Base-by-base conservation (phyloP, 2,888 invertebrate species). In the Corythucha ciliata region DNA sequence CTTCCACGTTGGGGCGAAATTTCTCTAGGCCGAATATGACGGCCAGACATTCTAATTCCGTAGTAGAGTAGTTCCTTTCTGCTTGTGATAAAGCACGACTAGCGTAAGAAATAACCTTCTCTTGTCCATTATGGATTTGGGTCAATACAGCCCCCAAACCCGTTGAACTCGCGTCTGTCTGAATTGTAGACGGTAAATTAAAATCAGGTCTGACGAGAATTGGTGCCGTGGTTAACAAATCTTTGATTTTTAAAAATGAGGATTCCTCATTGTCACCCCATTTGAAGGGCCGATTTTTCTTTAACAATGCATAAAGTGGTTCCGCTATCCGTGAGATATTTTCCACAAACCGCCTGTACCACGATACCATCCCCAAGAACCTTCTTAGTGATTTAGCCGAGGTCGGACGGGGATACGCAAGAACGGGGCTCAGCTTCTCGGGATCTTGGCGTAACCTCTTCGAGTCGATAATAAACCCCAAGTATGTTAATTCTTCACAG, bases 1-100 rank as follows among this genome's bases (percentile, higher is more conserved):
- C 63, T 22, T 62, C 60, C 1, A 62, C 5, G 32, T 63, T 63
- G 1, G 51, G 52, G n/a, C 61, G 33, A 33, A 57, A 60, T 26
- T 55, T 55, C 2, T 51, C 50, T 3, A 62, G 48, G 1, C 57
- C 52, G 57, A 57, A 61, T 0, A 61, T 12, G 0, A 62, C 54
- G 0, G 61, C 60, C 1, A 61, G 51, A 27, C 60, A 63, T 25
- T 63, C 61, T 21, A 36, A 45, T 39, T 61, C 58, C 0, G 61
- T 61, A 8, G 54, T 54, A 1, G 56, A 41, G 21, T 58, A 62
- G 16, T 59, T 58, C 5, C 53, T 32, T 29, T 62, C 62, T 0
- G 59, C 45, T 1, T 41, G 34, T 1, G 37, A 48, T 7, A 63
- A 41, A 0, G 57, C 33, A 0, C 57, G 29, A 20, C 59, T 61